Evolutionary conservation across 2,797 vertebrate species (phyloP), one percentile per base, ranked within the genome.

Genomic region (Podarcis siculus): DNA sequence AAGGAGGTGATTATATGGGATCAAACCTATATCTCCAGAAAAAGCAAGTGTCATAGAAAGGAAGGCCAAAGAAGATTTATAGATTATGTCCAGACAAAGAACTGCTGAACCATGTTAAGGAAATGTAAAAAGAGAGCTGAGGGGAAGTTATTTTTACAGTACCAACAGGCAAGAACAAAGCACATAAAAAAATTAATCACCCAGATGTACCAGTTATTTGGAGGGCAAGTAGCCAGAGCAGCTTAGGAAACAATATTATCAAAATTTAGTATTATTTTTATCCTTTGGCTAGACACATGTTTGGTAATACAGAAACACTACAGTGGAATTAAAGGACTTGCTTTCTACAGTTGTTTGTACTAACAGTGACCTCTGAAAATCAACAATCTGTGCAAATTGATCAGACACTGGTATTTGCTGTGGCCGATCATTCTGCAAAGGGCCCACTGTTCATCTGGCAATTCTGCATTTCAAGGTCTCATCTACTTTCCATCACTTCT

Each of bases 31-130:
- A 49, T 89, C 39, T 80, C 21, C 87, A 42, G 72, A 61, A 86
- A 84, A 89, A 85, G 90, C 67, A 89, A 92, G 86, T 64, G 86
- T 88, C 82, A 76, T 21, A 79, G 69, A 89, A 79, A 94, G 91
- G 95, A 95, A 67, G 37, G 13, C 61, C 25, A 91, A 69, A 67
- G 87, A 94, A 64, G 69, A 61, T 90, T 71, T 85, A 64, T 91
- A 76, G 64, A 93, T 91, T 15, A 94, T 67, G 93, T 92, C 27
- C 83, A 94, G 90, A 82, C 32, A 90, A 94, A 91, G 58, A 78
- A 25, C 37, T 79, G 84, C 89, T 84, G 82, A 86, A n/a, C 79
- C 66, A 10, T 2, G 85, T 49, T 23, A 23, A 23, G 21, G 5
- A 93, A 17, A 87, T 72, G 75, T 5, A 77, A 87, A 93, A 58